These are phyloP conservation scores for Liodrosophila aerea DNA, from an alignment of 2,888 invertebrate genomes.

Conservation along the genomic window DNA sequence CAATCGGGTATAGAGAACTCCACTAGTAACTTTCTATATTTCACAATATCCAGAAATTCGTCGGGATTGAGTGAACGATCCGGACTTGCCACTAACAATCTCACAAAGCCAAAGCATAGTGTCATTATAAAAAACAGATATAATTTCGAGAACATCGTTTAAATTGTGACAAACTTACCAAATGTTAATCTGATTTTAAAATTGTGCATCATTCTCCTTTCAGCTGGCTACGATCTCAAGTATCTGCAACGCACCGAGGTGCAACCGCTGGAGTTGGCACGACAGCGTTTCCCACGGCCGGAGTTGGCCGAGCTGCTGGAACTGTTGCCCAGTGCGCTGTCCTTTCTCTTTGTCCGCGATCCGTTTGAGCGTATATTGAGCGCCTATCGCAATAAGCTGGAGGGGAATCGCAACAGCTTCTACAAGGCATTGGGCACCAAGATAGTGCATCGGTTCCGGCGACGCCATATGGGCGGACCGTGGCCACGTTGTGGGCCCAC, in stretches of 20 bases:
- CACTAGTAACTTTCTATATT: no score
- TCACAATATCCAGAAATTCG: no score
- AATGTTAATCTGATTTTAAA: no score
- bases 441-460: slow-evolving; percentile 85
- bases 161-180: no score
- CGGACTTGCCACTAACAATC: no score
- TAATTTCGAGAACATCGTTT: no score
- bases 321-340: slow-evolving; percentile 85
- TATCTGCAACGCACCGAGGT: slow-evolving; percentile 85
- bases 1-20: no score
- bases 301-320: slow-evolving; percentile 86
- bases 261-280: slow-evolving; percentile 87
- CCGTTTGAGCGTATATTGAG: slow-evolving; percentile 89
- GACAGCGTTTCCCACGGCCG: slow-evolving; percentile 87
- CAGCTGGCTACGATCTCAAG: slow-evolving; percentile 85
- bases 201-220: no score
- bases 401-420: slow-evolving; percentile 87
- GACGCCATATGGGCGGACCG: slow-evolving; percentile 38
- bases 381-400: slow-evolving; percentile 89
- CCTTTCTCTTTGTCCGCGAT: slow-evolving; percentile 88
- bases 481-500: slow-evolving; percentile 84
- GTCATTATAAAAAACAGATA: no score
- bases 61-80: no score
- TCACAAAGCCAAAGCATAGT: no score
- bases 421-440: slow-evolving; percentile 87